Evolutionary conservation across 2,888 invertebrate genomes (phyloP).

Genomic region (Epicampocera succincta): DNA sequence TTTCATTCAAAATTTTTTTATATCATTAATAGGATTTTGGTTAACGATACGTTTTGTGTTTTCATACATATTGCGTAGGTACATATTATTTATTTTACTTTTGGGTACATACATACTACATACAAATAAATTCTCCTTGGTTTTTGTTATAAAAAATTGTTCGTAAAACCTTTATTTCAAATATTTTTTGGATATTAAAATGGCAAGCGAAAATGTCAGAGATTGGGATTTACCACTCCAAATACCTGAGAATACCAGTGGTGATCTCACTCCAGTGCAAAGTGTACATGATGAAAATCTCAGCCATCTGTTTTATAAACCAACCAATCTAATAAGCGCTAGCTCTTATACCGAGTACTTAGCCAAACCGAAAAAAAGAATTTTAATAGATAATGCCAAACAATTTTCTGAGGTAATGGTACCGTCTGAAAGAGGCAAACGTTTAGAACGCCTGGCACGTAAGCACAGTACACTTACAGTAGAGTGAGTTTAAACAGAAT

Average conservation of each 20-base stretch:
- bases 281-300: constrained; percentile 73
- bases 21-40: too few relatives aligned
- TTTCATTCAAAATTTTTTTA: too few relatives aligned
- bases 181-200: constrained; percentile 27
- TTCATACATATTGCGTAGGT: too few relatives aligned
- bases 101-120: too few relatives aligned
- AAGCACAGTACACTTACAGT: constrained; percentile 67
- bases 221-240: constrained; percentile 76
- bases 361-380: constrained; percentile 71
- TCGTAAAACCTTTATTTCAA: neutral
- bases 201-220: constrained; percentile 67
- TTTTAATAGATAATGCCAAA: constrained; percentile 72
- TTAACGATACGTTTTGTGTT: too few relatives aligned
- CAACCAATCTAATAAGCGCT: constrained; percentile 72
- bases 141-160: neutral
- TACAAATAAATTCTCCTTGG: too few relatives aligned
- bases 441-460: constrained; percentile 72
- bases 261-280: constrained; percentile 70
- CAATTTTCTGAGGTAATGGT: constrained; percentile 73
- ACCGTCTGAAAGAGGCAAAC: constrained; percentile 74
- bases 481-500: constrained; percentile 66
- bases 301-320: constrained; percentile 76
- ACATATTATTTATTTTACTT: too few relatives aligned
- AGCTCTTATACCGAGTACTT: constrained; percentile 73
- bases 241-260: constrained; percentile 61